Base-by-base conservation (phyloP, 2,888 invertebrate species). In the Drosophila austrosaltans region DNA sequence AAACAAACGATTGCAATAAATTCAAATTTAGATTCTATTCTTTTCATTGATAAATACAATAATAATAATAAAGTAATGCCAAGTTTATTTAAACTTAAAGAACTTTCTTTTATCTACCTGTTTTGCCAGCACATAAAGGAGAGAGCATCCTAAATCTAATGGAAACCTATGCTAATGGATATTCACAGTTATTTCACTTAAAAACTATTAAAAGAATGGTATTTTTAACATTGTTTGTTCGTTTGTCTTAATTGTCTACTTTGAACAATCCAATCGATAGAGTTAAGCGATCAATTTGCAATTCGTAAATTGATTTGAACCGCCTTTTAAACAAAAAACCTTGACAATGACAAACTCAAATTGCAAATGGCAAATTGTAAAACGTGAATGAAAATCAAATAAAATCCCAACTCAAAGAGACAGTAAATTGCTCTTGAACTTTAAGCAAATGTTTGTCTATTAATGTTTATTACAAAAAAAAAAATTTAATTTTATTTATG, bases 291-390 rank as follows among this genome's bases (percentile, higher is more conserved):
- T 30, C 20, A 64, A 69, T 71, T 65, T 62, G 68, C 66, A 54
- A 42, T 62, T 83, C 64, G 57, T 44, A 59, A 75, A 76, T 70
- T 59, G 59, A 65, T 62, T 54, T 54, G 53, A 32, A 63, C 48
- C n/a, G 70, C 59, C 63, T 56, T 66, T 65, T 53, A 59, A 25
- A 30, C 4, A 28, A 28, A 60, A 64, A 82, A 71, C 85, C 85
- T 85, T 85, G 85, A 62, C 85, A 81, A 78, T 85, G 85, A 76
- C 76, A 82, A 72, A 77, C 73, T 68, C 63, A 63, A 57, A 66
- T 61, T 59, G 20, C 57, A 54, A 66, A 88, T 85, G 83, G 85
- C 79, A 78, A 88, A 88, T 85, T 78, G 83, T 76, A 83, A 85
- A 88, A 81, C 88, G 88, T 88, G 84, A 77, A 75, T 72, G 69